Percentiles rank a stretch among this genome's conserved stretches.
These are phyloP conservation scores for Alosa sapidissima DNA, from an alignment of 2,797 vertebrate genomes.

Conservation along the genomic window DNA sequence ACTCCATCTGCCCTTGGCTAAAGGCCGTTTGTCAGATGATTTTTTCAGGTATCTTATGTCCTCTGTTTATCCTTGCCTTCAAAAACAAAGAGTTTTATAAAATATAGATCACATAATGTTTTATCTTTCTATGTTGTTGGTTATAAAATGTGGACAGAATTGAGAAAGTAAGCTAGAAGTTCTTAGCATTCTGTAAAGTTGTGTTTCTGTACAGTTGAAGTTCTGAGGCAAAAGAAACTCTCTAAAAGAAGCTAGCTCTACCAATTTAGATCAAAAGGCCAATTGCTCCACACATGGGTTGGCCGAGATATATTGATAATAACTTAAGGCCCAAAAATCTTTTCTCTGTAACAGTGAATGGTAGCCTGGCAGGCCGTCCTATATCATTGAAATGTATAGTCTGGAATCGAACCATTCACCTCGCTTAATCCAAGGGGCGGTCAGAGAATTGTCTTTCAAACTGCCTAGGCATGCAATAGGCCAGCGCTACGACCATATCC, in stretches of 20 bases:
- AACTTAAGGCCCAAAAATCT: background rate
- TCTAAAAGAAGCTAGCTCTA: too few relatives aligned
- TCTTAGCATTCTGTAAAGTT: slow-evolving; percentile 24
- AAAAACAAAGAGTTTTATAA: background rate
- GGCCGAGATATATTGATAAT: background rate
- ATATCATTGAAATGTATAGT: too few relatives aligned
- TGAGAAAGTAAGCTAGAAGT: background rate
- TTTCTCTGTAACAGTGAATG: background rate
- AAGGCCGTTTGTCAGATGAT: background rate
- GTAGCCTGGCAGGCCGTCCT: too few relatives aligned
- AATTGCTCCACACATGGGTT: slow-evolving; percentile 23
- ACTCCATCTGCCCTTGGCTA: background rate
- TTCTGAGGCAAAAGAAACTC: background rate
- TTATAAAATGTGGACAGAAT: background rate
- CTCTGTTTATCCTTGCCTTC: slow-evolving; percentile 13
- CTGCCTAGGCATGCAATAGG: too few relatives aligned
- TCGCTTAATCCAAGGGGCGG: too few relatives aligned
- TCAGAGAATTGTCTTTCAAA: too few relatives aligned
- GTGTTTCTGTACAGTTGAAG: background rate
- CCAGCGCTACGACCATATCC: too few relatives aligned
- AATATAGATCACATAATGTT: slow-evolving; percentile 7
- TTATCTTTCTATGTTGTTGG: background rate
- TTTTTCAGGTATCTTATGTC: background rate
- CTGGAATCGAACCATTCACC: too few relatives aligned
- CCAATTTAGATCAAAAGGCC: background rate